These are phyloP conservation scores for Hycleus phaleratus DNA, from an alignment of 1,140 invertebrate species.

Conservation along the genomic window DNA sequence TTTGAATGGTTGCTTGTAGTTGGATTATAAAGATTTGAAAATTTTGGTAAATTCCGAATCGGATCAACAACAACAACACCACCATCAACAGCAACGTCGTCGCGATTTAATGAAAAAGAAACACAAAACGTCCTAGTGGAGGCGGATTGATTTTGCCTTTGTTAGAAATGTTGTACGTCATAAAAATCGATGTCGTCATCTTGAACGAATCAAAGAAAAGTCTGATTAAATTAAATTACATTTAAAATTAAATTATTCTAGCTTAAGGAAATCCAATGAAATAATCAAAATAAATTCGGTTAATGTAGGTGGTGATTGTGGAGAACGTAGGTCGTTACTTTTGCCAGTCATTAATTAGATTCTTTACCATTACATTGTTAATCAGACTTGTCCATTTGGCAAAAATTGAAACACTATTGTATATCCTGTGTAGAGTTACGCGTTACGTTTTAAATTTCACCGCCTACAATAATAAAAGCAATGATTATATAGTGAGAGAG, in stretches of 20 bases:
- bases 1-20: conserved; percentile 40
- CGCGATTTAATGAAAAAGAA: conserved; percentile 48
- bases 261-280: too few relatives aligned
- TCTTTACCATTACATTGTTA: too few relatives aligned
- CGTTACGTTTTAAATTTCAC: too few relatives aligned
- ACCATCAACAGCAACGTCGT: conserved; percentile 11
- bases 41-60: conserved; percentile 39
- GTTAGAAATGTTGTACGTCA: conserved; percentile 6
- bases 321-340: too few relatives aligned
- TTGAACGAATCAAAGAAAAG: conserved; percentile 29
- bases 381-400: too few relatives aligned
- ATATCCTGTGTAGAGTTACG: too few relatives aligned
- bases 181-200: conserved; percentile 18
- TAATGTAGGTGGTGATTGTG: too few relatives aligned
- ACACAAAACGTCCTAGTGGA: conserved; percentile 50
- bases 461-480: too few relatives aligned
- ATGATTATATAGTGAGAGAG: too few relatives aligned
- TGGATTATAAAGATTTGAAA: conserved; percentile 49
- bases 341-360: too few relatives aligned
- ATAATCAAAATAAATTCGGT: too few relatives aligned
- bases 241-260: not conserved
- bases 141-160: conserved; percentile 3
- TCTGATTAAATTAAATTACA: conserved; percentile 22
- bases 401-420: too few relatives aligned
- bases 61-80: not conserved